Conservation (phyloP, 2,888 invertebrate species). For the Anagyrus pseudococci region DNA sequence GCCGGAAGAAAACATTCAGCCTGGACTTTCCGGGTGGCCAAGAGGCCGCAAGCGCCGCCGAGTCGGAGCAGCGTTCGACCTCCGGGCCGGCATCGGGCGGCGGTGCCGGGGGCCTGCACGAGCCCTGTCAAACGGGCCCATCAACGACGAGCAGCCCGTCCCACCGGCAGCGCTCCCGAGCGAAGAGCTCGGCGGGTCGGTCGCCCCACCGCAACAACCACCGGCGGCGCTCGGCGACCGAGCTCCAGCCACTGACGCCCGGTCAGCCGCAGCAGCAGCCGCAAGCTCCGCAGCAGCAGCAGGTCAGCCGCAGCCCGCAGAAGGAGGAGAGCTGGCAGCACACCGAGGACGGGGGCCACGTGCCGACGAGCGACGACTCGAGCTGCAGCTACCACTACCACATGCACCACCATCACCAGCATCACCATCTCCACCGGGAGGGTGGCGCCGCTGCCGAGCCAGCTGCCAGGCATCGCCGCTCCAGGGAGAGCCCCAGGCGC, state of each 20-base stretch:
- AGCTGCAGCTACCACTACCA: slow-evolving; percentile 62
- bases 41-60: slow-evolving; percentile 42
- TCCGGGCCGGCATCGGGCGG: background rate
- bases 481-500: slow-evolving; percentile 69
- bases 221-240: slow-evolving; percentile 22
- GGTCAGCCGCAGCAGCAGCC: slow-evolving; percentile 32
- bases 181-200: slow-evolving; percentile 23
- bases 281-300: slow-evolving; percentile 45
- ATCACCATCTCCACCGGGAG: slow-evolving; percentile 51
- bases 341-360: slow-evolving; percentile 66
- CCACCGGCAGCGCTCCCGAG: slow-evolving; percentile 36
- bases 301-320: slow-evolving; percentile 58
- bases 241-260: slow-evolving; percentile 13
- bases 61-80: background rate
- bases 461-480: slow-evolving; percentile 39
- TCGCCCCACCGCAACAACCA: slow-evolving; percentile 28
- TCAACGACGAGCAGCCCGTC: slow-evolving; percentile 1
- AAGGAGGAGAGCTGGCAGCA: slow-evolving; percentile 65
- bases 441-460: slow-evolving; percentile 43
- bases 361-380: slow-evolving; percentile 70
- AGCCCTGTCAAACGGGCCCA: too few species aligned
- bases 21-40: slow-evolving; percentile 73
- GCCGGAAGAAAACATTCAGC: slow-evolving; percentile 74
- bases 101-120: background rate
- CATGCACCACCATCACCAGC: slow-evolving; percentile 55